phyloP scores from a whole-genome alignment of 2,888 invertebrate genomes.

The Harpalus rubripes region DNA sequence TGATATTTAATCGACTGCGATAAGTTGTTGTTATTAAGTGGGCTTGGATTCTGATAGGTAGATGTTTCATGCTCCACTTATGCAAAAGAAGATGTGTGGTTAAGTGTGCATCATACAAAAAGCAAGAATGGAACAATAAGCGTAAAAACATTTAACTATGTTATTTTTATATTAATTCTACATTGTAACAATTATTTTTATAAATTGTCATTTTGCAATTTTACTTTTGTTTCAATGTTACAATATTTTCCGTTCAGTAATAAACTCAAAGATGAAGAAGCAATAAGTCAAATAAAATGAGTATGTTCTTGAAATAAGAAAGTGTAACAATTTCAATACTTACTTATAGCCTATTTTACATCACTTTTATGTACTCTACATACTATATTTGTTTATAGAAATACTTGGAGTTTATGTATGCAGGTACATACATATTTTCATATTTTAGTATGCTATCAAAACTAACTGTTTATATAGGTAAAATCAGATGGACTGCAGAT shows the following conservation, averaged over 20 bases:
- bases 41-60: slow-evolving; percentile 25
- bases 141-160: too few relatives aligned
- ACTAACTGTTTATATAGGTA: not conserved
- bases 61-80: slow-evolving; percentile 42
- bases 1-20: slow-evolving; percentile 50
- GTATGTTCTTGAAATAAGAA: not conserved
- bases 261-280: too few relatives aligned
- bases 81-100: not conserved
- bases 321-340: not conserved
- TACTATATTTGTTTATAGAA: not conserved
- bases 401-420: not conserved
- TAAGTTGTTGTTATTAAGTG: slow-evolving; percentile 34
- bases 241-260: too few relatives aligned
- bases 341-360: not conserved
- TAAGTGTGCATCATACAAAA: too few relatives aligned
- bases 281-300: not conserved
- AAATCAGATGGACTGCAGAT: not conserved
- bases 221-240: too few relatives aligned
- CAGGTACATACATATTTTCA: not conserved
- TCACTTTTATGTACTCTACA: not conserved
- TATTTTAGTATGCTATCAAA: not conserved
- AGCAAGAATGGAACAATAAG: too few relatives aligned
- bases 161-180: too few relatives aligned
- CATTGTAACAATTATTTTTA: too few relatives aligned
- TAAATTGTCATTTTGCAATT: too few relatives aligned